A percentile compares a stretch with the other conserved stretches of the same genome.
phyloP scores from a whole-genome alignment of 2,797 vertebrate genomes.

The Psittacula echo region DNA sequence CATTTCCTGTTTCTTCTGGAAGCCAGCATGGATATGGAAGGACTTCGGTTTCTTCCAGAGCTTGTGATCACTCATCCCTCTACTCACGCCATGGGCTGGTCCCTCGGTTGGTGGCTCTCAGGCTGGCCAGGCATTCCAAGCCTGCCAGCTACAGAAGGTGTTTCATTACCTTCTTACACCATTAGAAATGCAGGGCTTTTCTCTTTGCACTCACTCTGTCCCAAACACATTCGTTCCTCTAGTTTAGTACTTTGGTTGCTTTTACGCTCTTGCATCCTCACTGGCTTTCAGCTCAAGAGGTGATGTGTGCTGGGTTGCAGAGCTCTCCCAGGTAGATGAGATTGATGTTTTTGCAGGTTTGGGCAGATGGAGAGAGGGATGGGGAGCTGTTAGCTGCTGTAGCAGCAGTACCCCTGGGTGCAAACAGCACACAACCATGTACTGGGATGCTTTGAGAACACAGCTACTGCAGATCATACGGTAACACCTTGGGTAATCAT shows the following conservation, averaged over 20 bases:
- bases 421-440: neutral
- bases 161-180: neutral
- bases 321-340: slow-evolving; percentile 40
- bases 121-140: neutral
- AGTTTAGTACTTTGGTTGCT: neutral
- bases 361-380: slow-evolving; percentile 55
- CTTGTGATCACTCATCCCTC: neutral
- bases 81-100: neutral
- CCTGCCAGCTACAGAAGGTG: accelerated
- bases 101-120: accelerated
- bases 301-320: slow-evolving; percentile 5
- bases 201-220: neutral
- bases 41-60: neutral
- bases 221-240: neutral
- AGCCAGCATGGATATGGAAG: neutral
- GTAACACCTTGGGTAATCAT: slow-evolving; percentile 40
- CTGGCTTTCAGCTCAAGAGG: slow-evolving; percentile 2
- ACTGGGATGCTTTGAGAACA: neutral
- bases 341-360: slow-evolving; percentile 39
- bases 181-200: accelerated
- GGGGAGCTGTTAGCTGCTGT: slow-evolving; percentile 41
- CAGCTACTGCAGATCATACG: neutral
- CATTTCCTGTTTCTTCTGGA: neutral
- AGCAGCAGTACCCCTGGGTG: slow-evolving; percentile 12
- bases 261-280: neutral